phyloP scores from a whole-genome alignment of 2,888 invertebrate genomes.

The Meghimatium bilineatum region DNA sequence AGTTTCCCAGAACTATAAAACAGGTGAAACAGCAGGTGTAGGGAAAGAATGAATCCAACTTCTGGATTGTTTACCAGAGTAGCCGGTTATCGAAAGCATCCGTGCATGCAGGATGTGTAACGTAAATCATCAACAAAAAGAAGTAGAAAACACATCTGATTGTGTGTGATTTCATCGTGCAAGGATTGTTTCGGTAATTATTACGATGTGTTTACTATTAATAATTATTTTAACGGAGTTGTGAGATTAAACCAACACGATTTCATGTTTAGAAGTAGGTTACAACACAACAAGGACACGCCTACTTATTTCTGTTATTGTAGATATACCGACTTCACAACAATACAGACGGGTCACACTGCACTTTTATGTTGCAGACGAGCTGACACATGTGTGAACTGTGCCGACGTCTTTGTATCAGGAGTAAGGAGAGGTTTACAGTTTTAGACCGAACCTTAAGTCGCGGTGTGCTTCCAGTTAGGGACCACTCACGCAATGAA shows the following conservation, averaged over 20 bases:
- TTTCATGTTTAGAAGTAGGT: no score
- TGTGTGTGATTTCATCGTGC: no score
- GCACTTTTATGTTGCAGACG: neutral
- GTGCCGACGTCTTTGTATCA: neutral
- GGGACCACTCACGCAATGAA: constrained; percentile 28
- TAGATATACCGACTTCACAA: no score
- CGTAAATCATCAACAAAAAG: no score
- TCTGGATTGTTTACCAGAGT: no score
- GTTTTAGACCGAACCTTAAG: neutral
- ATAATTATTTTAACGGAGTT: neutral
- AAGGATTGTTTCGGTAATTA: no score
- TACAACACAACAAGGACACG: neutral
- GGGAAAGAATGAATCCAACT: neutral
- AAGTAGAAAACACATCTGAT: no score
- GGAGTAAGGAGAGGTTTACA: neutral
- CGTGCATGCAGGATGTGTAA: no score
- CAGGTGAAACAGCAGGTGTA: neutral
- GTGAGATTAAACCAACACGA: neutral
- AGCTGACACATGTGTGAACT: neutral
- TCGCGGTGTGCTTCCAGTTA: neutral
- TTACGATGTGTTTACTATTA: no score
- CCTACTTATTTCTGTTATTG: neutral
- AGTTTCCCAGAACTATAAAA: neutral
- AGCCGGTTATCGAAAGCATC: no score
- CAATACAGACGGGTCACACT: neutral